Evolutionary conservation across 2,888 invertebrate genomes (phyloP).

Genomic region (Tenthredo scrophulariae): DNA sequence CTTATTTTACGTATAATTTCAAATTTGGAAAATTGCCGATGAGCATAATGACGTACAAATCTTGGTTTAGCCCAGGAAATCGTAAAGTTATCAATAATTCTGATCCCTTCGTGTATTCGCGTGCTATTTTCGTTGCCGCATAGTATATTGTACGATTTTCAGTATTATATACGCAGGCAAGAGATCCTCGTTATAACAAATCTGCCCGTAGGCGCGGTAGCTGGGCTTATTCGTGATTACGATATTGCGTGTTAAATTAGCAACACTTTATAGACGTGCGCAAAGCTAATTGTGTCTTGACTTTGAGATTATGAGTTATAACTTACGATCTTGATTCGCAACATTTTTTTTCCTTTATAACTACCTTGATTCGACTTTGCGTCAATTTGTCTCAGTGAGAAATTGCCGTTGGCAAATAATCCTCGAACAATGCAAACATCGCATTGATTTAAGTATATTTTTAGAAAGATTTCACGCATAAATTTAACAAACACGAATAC

Average conservation of each 20-base stretch:
- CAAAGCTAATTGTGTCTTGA: slow-evolving; percentile 21
- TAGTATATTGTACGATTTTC: not conserved
- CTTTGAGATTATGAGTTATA: not conserved
- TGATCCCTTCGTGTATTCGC: not conserved
- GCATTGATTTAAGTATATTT: not conserved
- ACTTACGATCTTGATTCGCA: not conserved
- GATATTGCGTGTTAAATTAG: slow-evolving; percentile 31
- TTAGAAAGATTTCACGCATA: not conserved
- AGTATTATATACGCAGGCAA: not conserved
- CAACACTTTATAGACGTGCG: not conserved
- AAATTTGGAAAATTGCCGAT: not conserved
- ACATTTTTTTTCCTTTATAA: not conserved
- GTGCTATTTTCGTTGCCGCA: not conserved
- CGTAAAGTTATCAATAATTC: not conserved
- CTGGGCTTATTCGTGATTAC: slow-evolving; percentile 27
- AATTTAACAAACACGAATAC: not conserved
- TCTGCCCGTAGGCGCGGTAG: not conserved
- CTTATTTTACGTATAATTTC: not conserved
- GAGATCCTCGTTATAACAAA: not conserved
- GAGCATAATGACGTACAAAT: not conserved
- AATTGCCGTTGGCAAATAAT: not conserved
- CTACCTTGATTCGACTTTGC: not conserved
- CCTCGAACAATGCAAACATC: not conserved
- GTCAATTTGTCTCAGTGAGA: not conserved
- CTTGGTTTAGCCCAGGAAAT: not conserved